Evolutionary conservation across 2,888 invertebrate genomes (phyloP), one percentile per base, ranked within the genome.

Genomic region (Vannuccia rotundouncinata): DNA sequence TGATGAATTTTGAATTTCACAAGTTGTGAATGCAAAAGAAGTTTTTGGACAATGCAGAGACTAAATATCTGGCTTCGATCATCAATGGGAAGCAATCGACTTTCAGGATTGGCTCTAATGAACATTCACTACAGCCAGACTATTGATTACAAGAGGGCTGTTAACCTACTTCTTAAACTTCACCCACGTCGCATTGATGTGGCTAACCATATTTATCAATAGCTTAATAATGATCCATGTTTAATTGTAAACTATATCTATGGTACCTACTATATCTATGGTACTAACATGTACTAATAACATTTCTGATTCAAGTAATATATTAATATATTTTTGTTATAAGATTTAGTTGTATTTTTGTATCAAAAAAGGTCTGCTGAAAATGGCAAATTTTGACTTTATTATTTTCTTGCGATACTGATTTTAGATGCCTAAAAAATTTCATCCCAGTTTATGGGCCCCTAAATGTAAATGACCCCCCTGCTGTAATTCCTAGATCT

Each of bases 141-240:
- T 31, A 30, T 79, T 30, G 79, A 45, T 45, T 45, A 45, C 45
- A 45, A 45, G 45, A 45, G 45, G 45, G 45, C 45, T 45, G 45
- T 45, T 45, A 45, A 45, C 45, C 45, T 45, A 45, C 17, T 45
- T 45, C 45, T 45, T 45, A 45, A 45, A 45, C 79, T 79, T 29
- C 79, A 79, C 31, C 79, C 77, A 5, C 76, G 79, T 2, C 29
- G 78, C 22, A 82, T 85, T 30, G 87, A 88, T 84, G 86, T 87
- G 83, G 59, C 45, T 22, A 79, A 28, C 29, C 27, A 79, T 31
- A 31, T 80, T 2, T 79, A 77, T 77, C 17, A 80, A 29, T 79
- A 45, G 45, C 45, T 45, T 45, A 45, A 45, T 45, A 45, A 45
- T 45, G 45, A 45, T 45, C 45, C 45, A 45, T 45, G 45, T 45